Conservation (phyloP, 2,888 invertebrate species). For the Leptopilina myrica region DNA sequence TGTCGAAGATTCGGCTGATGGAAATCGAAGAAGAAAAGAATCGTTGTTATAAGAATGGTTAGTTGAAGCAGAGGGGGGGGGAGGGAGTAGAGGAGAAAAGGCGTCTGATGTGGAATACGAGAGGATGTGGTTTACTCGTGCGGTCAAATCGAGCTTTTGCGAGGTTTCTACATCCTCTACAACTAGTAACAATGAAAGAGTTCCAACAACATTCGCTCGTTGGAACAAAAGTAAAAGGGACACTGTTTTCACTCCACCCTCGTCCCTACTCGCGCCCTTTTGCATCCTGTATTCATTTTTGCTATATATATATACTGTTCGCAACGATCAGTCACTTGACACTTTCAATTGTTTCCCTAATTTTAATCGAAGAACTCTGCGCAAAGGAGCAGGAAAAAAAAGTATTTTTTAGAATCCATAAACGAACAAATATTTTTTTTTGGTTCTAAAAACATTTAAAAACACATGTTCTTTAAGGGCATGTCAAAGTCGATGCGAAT, state of each 20-base stretch:
- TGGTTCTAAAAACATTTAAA: too few relatives aligned
- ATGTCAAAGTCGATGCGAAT: too few relatives aligned
- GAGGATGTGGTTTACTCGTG: slow-evolving; percentile 75
- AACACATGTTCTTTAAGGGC: too few relatives aligned
- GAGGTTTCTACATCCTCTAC: slow-evolving; percentile 75
- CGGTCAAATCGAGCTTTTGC: slow-evolving; percentile 74
- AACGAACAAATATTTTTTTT: too few relatives aligned
- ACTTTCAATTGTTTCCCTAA: slow-evolving; percentile 13
- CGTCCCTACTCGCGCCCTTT: slow-evolving; percentile 47
- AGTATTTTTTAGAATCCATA: not conserved
- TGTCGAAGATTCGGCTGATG: slow-evolving; percentile 53
- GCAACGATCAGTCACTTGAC: slow-evolving; percentile 33
- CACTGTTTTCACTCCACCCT: slow-evolving; percentile 62
- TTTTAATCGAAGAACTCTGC: not conserved
- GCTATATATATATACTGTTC: not conserved
- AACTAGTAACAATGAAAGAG: slow-evolving; percentile 51
- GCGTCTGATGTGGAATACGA: slow-evolving; percentile 54
- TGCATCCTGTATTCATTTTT: slow-evolving; percentile 27
- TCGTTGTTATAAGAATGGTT: slow-evolving; percentile 29
- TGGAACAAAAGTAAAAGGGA: slow-evolving; percentile 64
- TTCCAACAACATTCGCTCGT: slow-evolving; percentile 58
- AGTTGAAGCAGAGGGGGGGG: too few relatives aligned
- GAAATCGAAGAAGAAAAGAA: slow-evolving; percentile 68
- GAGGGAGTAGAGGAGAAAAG: slow-evolving; percentile 49
- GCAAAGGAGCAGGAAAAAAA: slow-evolving; percentile 4